These are phyloP conservation scores for Anthonomus grandis DNA, from an alignment of 1,140 invertebrate genomes.

Conservation along the genomic window DNA sequence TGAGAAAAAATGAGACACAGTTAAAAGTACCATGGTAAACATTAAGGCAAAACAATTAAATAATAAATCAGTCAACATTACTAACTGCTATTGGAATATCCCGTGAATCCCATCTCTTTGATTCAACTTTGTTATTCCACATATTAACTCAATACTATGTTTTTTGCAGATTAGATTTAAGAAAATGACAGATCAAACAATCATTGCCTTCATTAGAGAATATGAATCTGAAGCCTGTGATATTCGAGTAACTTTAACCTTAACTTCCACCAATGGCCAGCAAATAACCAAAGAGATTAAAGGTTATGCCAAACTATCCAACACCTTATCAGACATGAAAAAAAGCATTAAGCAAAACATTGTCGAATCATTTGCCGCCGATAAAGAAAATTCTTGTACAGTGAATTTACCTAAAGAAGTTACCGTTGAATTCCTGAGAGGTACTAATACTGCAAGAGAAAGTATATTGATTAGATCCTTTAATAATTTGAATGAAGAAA, in stretches of 20 bases:
- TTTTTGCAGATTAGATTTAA: too few relatives aligned
- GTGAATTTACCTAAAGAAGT: neutral
- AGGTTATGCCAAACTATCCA: neutral
- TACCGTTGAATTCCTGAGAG: neutral
- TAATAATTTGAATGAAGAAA: neutral
- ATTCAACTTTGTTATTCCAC: too few relatives aligned
- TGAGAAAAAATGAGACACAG: too few relatives aligned
- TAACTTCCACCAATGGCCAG: neutral
- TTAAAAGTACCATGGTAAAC: too few relatives aligned
- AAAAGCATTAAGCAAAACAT: neutral
- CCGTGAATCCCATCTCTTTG: too few relatives aligned
- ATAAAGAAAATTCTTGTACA: neutral
- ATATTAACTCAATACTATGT: too few relatives aligned
- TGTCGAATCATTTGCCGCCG: neutral
- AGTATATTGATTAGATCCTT: neutral
- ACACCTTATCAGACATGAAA: neutral
- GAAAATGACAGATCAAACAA: neutral
- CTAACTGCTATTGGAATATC: too few relatives aligned
- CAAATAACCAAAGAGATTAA: neutral
- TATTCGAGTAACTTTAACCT: neutral
- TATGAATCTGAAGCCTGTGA: neutral
- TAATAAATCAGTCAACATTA: too few relatives aligned
- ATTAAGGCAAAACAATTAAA: too few relatives aligned
- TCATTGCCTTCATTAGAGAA: slow-evolving; percentile 4
- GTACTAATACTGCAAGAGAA: neutral